Percentiles rank a stretch among this genome's conserved stretches.
These are phyloP conservation scores for Hyalella azteca DNA, from an alignment of 2,888 invertebrate species.

Conservation along the genomic window DNA sequence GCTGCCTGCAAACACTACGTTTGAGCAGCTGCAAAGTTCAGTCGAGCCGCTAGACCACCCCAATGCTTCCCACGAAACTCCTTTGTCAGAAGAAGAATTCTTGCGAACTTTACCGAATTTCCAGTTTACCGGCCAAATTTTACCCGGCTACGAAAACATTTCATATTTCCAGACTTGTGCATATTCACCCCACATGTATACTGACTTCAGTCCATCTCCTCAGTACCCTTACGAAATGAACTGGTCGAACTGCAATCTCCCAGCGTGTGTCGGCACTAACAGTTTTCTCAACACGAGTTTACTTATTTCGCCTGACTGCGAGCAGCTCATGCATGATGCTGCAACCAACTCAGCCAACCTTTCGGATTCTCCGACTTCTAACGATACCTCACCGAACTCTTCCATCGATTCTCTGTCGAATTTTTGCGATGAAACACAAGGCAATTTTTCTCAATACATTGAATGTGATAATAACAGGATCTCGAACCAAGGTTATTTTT, in stretches of 20 bases:
- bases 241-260: too few species aligned
- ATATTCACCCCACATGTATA: not conserved
- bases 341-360: too few species aligned
- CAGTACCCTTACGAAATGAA: not conserved
- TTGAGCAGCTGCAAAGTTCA: not conserved
- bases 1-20: not conserved
- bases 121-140: not conserved
- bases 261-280: too few species aligned
- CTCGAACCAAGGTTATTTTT: too few species aligned
- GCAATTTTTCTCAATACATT: not conserved
- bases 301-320: too few species aligned
- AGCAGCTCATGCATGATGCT: too few species aligned
- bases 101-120: not conserved
- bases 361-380: not conserved
- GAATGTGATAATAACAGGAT: too few species aligned
- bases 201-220: not conserved
- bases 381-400: not conserved
- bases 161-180: not conserved
- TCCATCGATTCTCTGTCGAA: not conserved
- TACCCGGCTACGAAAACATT: not conserved
- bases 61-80: not conserved
- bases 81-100: slow-evolving; percentile 4
- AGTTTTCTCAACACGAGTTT: too few species aligned
- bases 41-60: not conserved
- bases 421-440: not conserved